These are phyloP conservation scores for Silurus meridionalis DNA, from an alignment of 2,113 vertebrate genomes.

Conservation along the genomic window DNA sequence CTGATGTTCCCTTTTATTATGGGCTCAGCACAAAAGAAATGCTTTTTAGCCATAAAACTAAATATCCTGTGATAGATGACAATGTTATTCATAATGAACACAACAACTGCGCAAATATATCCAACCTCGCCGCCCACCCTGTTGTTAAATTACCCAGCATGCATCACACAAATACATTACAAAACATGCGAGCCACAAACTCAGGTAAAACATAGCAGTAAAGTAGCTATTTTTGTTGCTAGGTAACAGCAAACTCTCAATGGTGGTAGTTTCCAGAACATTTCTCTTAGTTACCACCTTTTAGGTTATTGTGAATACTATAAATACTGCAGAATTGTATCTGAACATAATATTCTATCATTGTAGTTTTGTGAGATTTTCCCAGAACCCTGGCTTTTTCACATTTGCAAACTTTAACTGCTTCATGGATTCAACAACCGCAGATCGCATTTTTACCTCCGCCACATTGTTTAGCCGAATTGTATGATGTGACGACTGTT, in stretches of 20 bases:
- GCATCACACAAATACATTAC: not conserved
- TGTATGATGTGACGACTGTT: not conserved
- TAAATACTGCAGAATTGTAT: not conserved
- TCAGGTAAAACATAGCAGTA: not conserved
- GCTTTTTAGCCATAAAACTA: not conserved
- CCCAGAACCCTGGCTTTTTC: not conserved
- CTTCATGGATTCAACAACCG: too few species aligned
- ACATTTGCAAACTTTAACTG: too few species aligned
- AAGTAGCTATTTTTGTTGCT: not conserved
- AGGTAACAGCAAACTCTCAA: not conserved
- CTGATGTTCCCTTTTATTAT: not conserved
- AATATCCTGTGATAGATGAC: conserved; percentile 14
- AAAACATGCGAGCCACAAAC: not conserved
- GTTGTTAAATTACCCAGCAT: conserved; percentile 13
- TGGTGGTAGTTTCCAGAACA: not conserved
- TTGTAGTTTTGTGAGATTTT: not conserved
- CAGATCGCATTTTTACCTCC: not conserved
- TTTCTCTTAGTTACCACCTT: not conserved
- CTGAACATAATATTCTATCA: not conserved
- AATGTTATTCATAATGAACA: not conserved
- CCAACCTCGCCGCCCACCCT: not conserved
- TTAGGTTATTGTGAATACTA: not conserved
- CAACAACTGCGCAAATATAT: not conserved
- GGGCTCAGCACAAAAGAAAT: conserved; percentile 4
- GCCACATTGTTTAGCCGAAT: too few species aligned